A percentile compares a stretch with the other conserved stretches of the same genome.
phyloP scores from a whole-genome alignment of 2,888 invertebrate genomes.

The Apotomis betuletana region DNA sequence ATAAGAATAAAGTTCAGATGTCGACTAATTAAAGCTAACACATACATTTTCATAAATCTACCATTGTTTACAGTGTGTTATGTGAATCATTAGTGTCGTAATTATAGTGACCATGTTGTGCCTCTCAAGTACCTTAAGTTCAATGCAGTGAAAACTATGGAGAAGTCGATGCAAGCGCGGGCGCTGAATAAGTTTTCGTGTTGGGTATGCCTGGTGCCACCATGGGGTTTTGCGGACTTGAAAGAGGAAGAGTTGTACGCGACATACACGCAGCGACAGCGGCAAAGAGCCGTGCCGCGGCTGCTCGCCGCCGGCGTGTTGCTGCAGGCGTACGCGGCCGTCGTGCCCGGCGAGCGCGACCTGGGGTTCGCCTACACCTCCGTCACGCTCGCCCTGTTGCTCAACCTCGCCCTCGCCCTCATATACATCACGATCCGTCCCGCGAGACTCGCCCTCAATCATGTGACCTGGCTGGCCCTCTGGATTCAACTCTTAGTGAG shows the following conservation, averaged over 20 bases:
- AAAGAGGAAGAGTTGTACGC: slow-evolving; percentile 73
- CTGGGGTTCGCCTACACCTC: slow-evolving; percentile 63
- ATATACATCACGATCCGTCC: slow-evolving; percentile 58
- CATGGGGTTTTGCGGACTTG: slow-evolving; percentile 70
- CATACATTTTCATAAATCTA: not conserved
- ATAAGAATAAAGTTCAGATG: not conserved
- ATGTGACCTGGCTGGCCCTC: slow-evolving; percentile 86
- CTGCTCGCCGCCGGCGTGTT: slow-evolving; percentile 66
- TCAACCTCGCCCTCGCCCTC: slow-evolving; percentile 59
- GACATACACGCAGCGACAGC: slow-evolving; percentile 71
- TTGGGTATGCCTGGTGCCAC: slow-evolving; percentile 64
- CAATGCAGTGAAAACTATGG: slow-evolving; percentile 56
- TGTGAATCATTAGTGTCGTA: slow-evolving; percentile 15
- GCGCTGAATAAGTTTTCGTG: slow-evolving; percentile 57
- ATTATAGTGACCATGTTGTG: slow-evolving; percentile 35
- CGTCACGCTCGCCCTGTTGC: slow-evolving; percentile 56
- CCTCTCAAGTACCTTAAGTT: slow-evolving; percentile 28
- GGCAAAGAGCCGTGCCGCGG: slow-evolving; percentile 71
- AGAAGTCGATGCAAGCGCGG: slow-evolving; percentile 62
- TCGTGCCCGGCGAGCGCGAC: slow-evolving; percentile 74
- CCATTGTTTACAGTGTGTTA: slow-evolving; percentile 12
- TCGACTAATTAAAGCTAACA: not conserved
- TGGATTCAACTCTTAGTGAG: slow-evolving; percentile 70
- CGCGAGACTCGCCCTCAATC: slow-evolving; percentile 83
- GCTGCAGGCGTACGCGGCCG: slow-evolving; percentile 65